These are phyloP conservation scores for Drosophila bunnanda DNA, from an alignment of 2,888 invertebrate genomes.

Conservation along the genomic window DNA sequence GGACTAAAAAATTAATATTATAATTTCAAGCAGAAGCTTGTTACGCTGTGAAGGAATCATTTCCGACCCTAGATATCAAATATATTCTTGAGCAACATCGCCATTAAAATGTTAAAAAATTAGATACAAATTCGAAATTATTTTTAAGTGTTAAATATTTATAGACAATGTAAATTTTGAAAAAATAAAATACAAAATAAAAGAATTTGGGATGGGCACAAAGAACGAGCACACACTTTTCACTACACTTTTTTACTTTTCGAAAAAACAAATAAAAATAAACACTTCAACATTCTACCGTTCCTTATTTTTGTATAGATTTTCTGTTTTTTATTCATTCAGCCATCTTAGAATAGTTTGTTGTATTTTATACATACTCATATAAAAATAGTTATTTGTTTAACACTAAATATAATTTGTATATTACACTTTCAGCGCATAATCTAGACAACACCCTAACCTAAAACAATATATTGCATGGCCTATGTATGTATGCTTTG, in stretches of 20 bases:
- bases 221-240: neutral
- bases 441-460: conserved; percentile 72
- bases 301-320: conserved; percentile 29
- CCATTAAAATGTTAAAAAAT: too few relatives aligned
- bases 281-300: conserved; percentile 11
- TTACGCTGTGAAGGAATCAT: neutral
- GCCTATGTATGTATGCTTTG: conserved; percentile 35
- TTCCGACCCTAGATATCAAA: neutral
- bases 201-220: too few relatives aligned
- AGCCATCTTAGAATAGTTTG: conserved; percentile 70
- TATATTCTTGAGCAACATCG: neutral
- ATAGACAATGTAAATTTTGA: too few relatives aligned
- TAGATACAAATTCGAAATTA: too few relatives aligned
- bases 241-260: neutral
- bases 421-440: conserved; percentile 48
- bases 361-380: conserved; percentile 66
- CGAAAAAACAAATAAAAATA: neutral
- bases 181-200: too few relatives aligned
- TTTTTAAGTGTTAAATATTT: too few relatives aligned
- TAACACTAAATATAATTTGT: conserved; percentile 46
- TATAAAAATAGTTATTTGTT: conserved; percentile 71
- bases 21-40: neutral
- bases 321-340: conserved; percentile 70
- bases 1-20: too few relatives aligned
- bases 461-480: conserved; percentile 75